A percentile compares a stretch with the other conserved stretches of the same genome.
These are phyloP conservation scores for Xylocampa areola DNA, from an alignment of 2,888 invertebrate genomes.

Conservation along the genomic window DNA sequence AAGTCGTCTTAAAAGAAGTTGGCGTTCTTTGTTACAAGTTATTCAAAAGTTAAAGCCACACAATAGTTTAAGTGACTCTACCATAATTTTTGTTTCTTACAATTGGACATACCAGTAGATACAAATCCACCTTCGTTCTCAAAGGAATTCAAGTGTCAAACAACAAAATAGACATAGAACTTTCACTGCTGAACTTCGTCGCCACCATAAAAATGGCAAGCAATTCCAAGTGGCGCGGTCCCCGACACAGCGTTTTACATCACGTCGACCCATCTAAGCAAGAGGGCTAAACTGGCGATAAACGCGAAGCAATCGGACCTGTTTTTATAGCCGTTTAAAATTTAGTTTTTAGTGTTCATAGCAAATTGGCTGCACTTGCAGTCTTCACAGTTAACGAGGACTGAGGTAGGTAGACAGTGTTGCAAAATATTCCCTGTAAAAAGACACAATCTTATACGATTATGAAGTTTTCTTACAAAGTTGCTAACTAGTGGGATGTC, in stretches of 20 bases:
- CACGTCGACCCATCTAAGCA: conserved; percentile 53
- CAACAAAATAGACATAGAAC: conserved; percentile 41
- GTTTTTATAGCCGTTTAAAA: conserved; percentile 71
- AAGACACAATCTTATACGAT: not conserved
- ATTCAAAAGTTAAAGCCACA: no score
- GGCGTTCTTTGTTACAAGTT: no score
- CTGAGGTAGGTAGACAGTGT: conserved; percentile 7
- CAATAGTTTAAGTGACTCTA: no score
- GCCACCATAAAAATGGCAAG: conserved; percentile 52
- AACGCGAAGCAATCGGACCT: conserved; percentile 65
- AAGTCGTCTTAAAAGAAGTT: no score
- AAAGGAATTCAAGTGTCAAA: conserved; percentile 11
- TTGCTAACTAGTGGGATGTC: no score
- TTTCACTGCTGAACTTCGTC: conserved; percentile 37
- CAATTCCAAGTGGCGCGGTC: conserved; percentile 43
- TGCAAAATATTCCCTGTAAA: conserved; percentile 1
- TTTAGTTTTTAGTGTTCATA: conserved; percentile 74
- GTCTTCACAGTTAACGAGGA: conserved; percentile 31
- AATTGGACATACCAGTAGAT: no score
- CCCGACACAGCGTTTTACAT: conserved; percentile 46
- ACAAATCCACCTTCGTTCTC: conserved; percentile 6
- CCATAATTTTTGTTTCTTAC: no score
- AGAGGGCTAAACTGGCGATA: conserved; percentile 63
- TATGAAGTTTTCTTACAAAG: not conserved
- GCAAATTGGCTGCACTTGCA: conserved; percentile 66